These are phyloP conservation scores for Ceratina australensis DNA, from an alignment of 1,140 invertebrate genomes.

Conservation along the genomic window DNA sequence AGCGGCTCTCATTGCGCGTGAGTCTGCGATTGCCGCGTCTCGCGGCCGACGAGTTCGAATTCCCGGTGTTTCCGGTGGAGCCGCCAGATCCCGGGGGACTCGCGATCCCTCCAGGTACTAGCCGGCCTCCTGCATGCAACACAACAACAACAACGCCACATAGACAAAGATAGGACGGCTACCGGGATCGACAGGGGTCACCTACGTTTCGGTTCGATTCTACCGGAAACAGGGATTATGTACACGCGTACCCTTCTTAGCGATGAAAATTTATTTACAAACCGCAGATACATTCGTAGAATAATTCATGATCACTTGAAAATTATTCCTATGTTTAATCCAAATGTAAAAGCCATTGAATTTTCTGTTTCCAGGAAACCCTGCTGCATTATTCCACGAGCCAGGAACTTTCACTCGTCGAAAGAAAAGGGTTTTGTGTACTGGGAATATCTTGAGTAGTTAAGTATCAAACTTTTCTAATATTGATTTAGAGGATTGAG, in stretches of 20 bases:
- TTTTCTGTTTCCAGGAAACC: too few species aligned
- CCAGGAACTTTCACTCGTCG: too few species aligned
- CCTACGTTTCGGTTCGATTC: constrained; percentile 12
- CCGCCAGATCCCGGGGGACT: constrained; percentile 77
- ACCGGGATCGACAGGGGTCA: constrained; percentile 25
- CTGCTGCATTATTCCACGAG: too few species aligned
- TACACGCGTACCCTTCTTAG: not conserved
- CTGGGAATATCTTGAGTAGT: too few species aligned
- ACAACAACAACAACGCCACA: constrained; percentile 75
- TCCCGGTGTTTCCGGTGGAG: constrained; percentile 79
- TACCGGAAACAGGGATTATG: not conserved
- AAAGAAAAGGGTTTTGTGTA: too few species aligned
- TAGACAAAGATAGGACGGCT: constrained; percentile 69
- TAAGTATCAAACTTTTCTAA: too few species aligned
- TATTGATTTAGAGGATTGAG: too few species aligned
- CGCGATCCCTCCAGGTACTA: constrained; percentile 75
- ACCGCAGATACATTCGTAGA: too few species aligned
- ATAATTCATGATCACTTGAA: too few species aligned
- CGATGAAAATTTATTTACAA: not conserved
- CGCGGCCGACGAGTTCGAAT: constrained; percentile 79
- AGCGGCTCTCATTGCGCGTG: constrained; percentile 96
- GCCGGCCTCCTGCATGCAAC: constrained; percentile 78
- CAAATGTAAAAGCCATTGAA: too few species aligned
- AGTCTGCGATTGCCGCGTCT: constrained; percentile 92
- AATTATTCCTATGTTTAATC: too few species aligned